A percentile compares a stretch with the other conserved stretches of the same genome.
phyloP scores from a whole-genome alignment of 1,140 invertebrate species.

The Panagrolaimus sp. region DNA sequence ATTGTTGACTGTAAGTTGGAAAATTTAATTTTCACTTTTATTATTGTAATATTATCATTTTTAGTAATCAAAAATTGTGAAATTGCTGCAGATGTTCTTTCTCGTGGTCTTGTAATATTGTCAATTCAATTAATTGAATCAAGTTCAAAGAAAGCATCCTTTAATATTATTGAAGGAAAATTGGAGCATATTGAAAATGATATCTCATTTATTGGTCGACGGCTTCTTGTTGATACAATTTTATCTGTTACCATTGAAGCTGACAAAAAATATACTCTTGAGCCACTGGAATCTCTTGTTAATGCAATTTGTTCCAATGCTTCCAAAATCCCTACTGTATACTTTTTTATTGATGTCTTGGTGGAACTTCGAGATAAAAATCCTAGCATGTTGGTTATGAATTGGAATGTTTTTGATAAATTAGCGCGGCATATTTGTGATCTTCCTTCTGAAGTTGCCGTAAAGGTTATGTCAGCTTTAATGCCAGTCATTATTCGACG shows the following conservation, averaged over 20 bases:
- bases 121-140: background rate
- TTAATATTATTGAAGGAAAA: background rate
- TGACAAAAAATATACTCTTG: no score
- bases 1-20: no score
- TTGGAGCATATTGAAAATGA: background rate
- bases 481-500: background rate
- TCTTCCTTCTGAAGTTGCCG: background rate
- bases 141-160: background rate
- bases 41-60: background rate
- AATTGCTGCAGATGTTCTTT: background rate
- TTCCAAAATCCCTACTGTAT: background rate
- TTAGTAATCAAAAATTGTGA: background rate
- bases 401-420: background rate
- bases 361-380: background rate
- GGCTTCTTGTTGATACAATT: background rate
- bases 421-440: background rate
- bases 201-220: background rate
- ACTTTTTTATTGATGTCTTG: conserved; percentile 2
- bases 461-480: background rate
- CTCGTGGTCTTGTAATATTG: background rate
- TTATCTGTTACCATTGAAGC: no score
- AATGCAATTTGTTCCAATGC: no score
- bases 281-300: no score
- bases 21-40: no score
- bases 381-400: background rate